Percentiles rank a stretch among this genome's conserved stretches.
Conservation (phyloP, 2,888 invertebrate species). For the Macroteleia sp. region DNA sequence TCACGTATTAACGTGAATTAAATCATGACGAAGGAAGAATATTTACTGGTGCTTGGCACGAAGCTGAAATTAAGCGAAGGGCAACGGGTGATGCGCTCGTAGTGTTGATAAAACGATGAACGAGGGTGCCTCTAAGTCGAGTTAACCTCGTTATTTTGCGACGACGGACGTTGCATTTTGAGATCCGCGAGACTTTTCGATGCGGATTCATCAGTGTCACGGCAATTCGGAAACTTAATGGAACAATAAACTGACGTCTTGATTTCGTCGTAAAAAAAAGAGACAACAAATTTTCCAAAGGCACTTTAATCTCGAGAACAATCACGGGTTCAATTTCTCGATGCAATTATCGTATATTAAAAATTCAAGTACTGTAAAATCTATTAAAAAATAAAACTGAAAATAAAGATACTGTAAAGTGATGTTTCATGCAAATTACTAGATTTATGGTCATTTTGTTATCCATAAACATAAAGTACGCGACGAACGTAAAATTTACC, state of each 20-base stretch:
- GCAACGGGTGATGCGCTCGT: constrained; percentile 51
- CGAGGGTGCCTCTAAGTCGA: constrained; percentile 43
- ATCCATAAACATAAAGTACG: too few relatives aligned
- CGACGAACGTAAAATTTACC: too few relatives aligned
- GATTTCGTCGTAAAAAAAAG: not conserved
- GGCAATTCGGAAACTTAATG: constrained; percentile 1
- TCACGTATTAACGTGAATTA: constrained; percentile 53
- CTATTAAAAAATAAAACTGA: too few relatives aligned
- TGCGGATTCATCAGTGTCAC: not conserved
- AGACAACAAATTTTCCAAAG: too few relatives aligned
- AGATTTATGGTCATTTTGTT: too few relatives aligned
- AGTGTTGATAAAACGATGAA: constrained; percentile 38
- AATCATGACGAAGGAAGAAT: constrained; percentile 52
- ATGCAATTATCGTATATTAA: too few relatives aligned
- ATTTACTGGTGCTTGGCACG: constrained; percentile 56
- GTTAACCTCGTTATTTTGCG: constrained; percentile 54
- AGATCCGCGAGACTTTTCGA: not conserved
- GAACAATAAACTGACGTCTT: not conserved
- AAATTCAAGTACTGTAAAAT: too few relatives aligned
- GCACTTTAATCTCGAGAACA: too few relatives aligned
- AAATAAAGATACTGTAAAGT: too few relatives aligned
- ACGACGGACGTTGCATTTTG: constrained; percentile 40
- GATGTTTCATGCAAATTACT: too few relatives aligned
- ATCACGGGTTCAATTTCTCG: too few relatives aligned
- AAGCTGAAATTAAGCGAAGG: constrained; percentile 63